Percentiles rank a stretch among this genome's conserved stretches.
Conservation (phyloP, 2,797 vertebrate species). For the Sternarchorhynchus goeldii region DNA sequence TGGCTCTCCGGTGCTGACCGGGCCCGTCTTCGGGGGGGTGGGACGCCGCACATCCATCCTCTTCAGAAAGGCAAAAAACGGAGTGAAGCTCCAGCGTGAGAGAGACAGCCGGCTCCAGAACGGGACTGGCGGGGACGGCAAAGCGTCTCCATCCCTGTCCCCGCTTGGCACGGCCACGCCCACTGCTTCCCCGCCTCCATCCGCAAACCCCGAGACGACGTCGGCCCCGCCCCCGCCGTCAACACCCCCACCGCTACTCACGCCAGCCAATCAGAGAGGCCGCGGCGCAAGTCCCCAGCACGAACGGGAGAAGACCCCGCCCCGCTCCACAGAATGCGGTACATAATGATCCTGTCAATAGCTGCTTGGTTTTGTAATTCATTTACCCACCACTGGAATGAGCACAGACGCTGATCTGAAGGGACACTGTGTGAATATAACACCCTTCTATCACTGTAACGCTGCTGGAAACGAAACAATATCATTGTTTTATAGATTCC, state of each 20-base stretch:
- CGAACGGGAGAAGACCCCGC: slow-evolving; percentile 76
- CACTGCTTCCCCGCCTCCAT: slow-evolving; percentile 64
- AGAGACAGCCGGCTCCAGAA: slow-evolving; percentile 80
- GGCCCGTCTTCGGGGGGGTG: slow-evolving; percentile 71
- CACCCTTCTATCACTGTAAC: not conserved
- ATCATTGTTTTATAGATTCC: no score
- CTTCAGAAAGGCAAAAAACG: slow-evolving; percentile 86
- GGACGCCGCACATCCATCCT: slow-evolving; percentile 82
- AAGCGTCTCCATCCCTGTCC: slow-evolving; percentile 17
- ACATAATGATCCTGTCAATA: slow-evolving; percentile 7
- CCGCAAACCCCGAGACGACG: slow-evolving; percentile 59
- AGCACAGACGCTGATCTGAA: not conserved
- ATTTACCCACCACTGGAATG: not conserved
- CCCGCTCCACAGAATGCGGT: slow-evolving; percentile 80
- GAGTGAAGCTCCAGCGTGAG: slow-evolving; percentile 81
- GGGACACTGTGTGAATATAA: not conserved
- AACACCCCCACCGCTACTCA: slow-evolving; percentile 65
- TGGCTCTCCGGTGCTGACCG: slow-evolving; percentile 60
- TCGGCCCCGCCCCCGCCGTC: slow-evolving; percentile 19
- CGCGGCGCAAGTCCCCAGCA: slow-evolving; percentile 71
- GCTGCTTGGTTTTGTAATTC: slow-evolving; percentile 11
- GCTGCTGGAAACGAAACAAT: no score
- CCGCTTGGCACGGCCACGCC: slow-evolving; percentile 61
- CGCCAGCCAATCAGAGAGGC: slow-evolving; percentile 67
- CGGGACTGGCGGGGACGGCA: slow-evolving; percentile 67